These are phyloP conservation scores for Sebastes cheni DNA, from an alignment of 2,797 vertebrate genomes.

Conservation along the genomic window DNA sequence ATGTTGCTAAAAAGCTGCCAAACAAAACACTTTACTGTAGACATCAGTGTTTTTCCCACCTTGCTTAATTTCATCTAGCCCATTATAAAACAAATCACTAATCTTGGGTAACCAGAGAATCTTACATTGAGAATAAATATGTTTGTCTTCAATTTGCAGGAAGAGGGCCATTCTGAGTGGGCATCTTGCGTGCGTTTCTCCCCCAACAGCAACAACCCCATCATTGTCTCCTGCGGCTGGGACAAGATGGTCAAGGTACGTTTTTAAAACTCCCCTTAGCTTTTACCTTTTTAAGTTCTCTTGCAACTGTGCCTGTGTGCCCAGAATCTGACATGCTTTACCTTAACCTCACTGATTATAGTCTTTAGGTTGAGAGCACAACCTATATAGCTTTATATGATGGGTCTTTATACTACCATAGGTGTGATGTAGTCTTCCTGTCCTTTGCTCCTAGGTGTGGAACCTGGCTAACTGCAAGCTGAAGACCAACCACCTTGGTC, in stretches of 20 bases:
- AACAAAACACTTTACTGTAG: not conserved
- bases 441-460: slow-evolving; percentile 84
- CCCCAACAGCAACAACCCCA: slow-evolving; percentile 97
- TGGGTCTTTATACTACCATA: not conserved
- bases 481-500: slow-evolving; percentile 98
- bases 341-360: slow-evolving; percentile 58
- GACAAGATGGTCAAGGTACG: slow-evolving; percentile 95
- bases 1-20: not conserved
- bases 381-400: not conserved
- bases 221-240: slow-evolving; percentile 97
- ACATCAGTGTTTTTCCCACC: not conserved
- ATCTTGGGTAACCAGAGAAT: not conserved
- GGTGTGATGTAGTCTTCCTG: not conserved
- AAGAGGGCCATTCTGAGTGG: slow-evolving; percentile 95
- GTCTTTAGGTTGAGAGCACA: slow-evolving; percentile 57
- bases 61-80: not conserved
- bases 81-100: no score
- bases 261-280: not conserved
- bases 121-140: not conserved
- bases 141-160: slow-evolving; percentile 72
- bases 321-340: slow-evolving; percentile 43
- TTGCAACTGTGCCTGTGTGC: not conserved
- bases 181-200: slow-evolving; percentile 95
- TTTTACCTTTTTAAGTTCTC: not conserved
- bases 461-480: slow-evolving; percentile 98